Conservation (phyloP, 2,797 vertebrate genomes). For the Oreortyx pictus region DNA sequence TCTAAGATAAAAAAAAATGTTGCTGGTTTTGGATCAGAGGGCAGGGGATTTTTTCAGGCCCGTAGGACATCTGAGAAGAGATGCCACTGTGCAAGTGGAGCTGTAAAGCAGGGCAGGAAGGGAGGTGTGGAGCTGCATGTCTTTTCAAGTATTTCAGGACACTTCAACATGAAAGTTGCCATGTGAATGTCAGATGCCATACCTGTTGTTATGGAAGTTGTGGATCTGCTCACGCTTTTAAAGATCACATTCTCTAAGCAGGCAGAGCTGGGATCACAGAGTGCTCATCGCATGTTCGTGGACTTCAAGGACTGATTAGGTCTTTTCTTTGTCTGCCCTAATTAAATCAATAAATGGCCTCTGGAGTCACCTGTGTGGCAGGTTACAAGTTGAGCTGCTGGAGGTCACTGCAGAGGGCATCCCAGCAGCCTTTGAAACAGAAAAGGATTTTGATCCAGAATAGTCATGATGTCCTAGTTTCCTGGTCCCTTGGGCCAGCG, state of each 20-base stretch:
- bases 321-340: neutral
- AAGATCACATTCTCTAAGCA: neutral
- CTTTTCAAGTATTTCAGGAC: neutral
- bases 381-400: constrained; percentile 24
- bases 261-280: constrained; percentile 6
- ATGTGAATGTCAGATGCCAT: neutral
- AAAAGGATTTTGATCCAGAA: constrained; percentile 18
- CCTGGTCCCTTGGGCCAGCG: constrained; percentile 1
- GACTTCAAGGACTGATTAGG: neutral
- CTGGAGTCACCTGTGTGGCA: constrained; percentile 12
- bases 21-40: neutral
- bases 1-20: neutral
- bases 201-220: neutral
- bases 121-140: neutral
- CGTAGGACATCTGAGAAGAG: neutral
- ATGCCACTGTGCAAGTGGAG: neutral
- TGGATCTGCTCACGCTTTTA: neutral
- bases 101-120: neutral
- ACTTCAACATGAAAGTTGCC: neutral
- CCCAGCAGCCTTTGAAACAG: neutral
- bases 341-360: constrained; percentile 3
- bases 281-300: accelerated
- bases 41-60: neutral
- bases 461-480: neutral
- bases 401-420: neutral